Base-by-base conservation (phyloP, 2,113 vertebrate genomes). In the Cheirogaleus medius region DNA sequence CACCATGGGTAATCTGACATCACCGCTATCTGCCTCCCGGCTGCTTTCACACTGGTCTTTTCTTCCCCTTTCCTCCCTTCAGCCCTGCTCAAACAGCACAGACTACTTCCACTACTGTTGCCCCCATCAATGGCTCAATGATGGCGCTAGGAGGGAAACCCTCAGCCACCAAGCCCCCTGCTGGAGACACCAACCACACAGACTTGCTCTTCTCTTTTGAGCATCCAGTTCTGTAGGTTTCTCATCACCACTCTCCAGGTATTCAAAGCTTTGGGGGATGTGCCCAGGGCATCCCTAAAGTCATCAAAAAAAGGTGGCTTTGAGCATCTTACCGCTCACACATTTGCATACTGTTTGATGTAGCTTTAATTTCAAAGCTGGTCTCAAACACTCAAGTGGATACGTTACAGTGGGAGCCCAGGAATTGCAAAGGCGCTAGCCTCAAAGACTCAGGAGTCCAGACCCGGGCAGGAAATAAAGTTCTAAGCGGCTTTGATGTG, bases 401-500 rank as follows among this genome's bases (percentile, higher is more conserved):
- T 27, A 23, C 2, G 47, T 42, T 83, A 89, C 87, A 69, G 71
- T 1, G 42, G 47, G 81, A 90, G 90, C 44, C 96, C 56, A 94
- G 93, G 97, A 97, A 90, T 87, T 0, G 95, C 91, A 97, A 91
- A 83, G 77, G 92, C 32, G 89, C 29, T 68, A 17, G 93, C 92
- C 96, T 85, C 25, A 92, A 49, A 97, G 81, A 80, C 91, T 27
- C 90, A 2, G 0, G 23, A 95, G 63, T 68, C 95, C 95, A 69
- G 77, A 66, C 25, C 80, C 69, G 39, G 88, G 73, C 98, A 44
- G 77, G 88, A 98, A 91, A 97, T 98, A 97, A 98, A 98, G 95
- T 99, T 98, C 97, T 77, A 69, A 92, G 96, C 66, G 0, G 87
- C 73, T 98, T 97, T 95, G 91, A 87, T 73, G 97, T 97, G 96